Base-by-base conservation (phyloP, 92 coral and sea anemone genomes). In the Desmophyllum pertusum region DNA sequence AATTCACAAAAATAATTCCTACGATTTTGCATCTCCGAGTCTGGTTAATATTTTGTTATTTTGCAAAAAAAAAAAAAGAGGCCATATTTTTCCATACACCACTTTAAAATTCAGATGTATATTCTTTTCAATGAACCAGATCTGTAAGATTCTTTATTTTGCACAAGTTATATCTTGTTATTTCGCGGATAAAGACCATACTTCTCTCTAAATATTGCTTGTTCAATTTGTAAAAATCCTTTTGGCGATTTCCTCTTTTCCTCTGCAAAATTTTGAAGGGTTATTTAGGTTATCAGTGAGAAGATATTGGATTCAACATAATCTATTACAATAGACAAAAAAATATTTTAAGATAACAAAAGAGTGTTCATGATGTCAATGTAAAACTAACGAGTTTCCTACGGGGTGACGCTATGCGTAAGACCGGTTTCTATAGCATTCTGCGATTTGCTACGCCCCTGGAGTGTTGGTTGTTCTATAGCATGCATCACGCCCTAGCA, bases 251-350 rank as follows among this genome's bases (percentile, higher is more conserved):
- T 59, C 70, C 70, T 38, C 50, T 19, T 42, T 17, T 78, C 55
- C 82, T 33, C 30, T 29, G 71, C 51, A 78, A n/a, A n/a, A 78
- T 78, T n/a, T 78, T 55, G n/a, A 43, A 55, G 25, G 50, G 67
- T 23, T 39, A 14, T 37, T 77, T 33, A 3, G 63, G 30, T 77
- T 59, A 77, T 55, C 51, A 36, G 50, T 25, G n/a, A n/a, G n/a
- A 59, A 55, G 2, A 59, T 62, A 75, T 75, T 75, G 31, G 80
- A 66, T 52, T 21, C 45, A 36, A 41, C 77, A 38, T 36, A 39
- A 61, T 46, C 18, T 23, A 30, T 42, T 36, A 31, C 23, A 17
- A n/a, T 6, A 48, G 53, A 48, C 65, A 25, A 59, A 55, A 55
- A 55, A 75, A 21, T 35, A 75, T 36, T 23, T 27, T 23, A 42